Evolutionary conservation across 2,113 vertebrate genomes (phyloP).

Genomic region (Corythaeola cristata): DNA sequence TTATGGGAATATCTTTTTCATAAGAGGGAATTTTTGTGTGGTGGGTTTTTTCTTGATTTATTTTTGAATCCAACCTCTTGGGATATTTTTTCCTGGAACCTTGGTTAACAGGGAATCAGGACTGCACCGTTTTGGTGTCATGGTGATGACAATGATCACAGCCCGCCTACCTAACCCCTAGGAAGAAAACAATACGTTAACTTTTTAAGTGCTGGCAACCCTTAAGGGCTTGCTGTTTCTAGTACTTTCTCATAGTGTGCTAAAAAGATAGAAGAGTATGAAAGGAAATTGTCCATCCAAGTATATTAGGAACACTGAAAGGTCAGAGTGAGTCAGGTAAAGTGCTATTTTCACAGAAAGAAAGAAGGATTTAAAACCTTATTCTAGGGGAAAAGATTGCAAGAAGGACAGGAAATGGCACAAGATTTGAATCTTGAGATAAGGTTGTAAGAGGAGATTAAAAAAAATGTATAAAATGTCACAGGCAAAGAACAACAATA

Average conservation of each 20-base stretch:
- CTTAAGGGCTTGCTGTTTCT: conserved; percentile 17
- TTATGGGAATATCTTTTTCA: neutral
- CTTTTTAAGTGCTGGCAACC: conserved; percentile 49
- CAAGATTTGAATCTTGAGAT: conserved; percentile 59
- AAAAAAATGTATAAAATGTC: conserved; percentile 61
- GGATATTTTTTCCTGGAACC: neutral
- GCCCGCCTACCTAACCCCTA: neutral
- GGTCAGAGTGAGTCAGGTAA: conserved; percentile 60
- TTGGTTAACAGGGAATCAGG: neutral
- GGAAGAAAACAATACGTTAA: neutral
- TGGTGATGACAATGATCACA: neutral
- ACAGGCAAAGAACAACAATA: neutral
- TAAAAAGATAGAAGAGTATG: neutral
- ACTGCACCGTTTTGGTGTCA: neutral
- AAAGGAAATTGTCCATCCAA: conserved; percentile 64
- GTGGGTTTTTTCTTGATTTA: neutral
- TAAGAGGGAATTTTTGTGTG: neutral
- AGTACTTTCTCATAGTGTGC: conserved; percentile 9
- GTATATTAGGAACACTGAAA: conserved; percentile 66
- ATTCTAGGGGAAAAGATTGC: conserved; percentile 47
- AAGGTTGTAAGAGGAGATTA: conserved; percentile 56
- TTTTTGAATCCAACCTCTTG: neutral
- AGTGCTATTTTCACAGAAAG: conserved; percentile 42
- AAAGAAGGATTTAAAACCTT: conserved; percentile 34
- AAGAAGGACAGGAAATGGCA: conserved; percentile 55